A percentile compares a stretch with the other conserved stretches of the same genome.
Evolutionary conservation across 2,113 vertebrate species (phyloP).

Genomic region (Odocoileus hemionus): DNA sequence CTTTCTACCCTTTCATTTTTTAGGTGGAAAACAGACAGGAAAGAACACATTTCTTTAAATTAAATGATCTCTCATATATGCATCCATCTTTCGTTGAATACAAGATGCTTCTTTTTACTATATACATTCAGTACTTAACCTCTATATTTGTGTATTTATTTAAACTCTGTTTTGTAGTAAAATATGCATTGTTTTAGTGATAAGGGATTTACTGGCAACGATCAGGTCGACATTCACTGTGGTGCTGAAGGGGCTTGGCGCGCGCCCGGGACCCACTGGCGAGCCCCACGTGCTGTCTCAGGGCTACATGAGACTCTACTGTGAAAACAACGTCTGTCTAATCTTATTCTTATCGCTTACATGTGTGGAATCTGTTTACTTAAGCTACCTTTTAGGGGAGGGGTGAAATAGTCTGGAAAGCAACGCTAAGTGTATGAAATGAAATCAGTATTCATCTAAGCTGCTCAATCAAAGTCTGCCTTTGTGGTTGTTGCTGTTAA

Average conservation of each 20-base stretch:
- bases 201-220: conserved; percentile 79
- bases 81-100: conserved; percentile 83
- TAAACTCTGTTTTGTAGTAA: conserved; percentile 87
- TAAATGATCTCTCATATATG: conserved; percentile 86
- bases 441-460: conserved; percentile 68
- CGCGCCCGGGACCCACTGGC: conserved; percentile 31
- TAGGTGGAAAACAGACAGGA: conserved; percentile 77
- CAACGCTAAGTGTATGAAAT: conserved; percentile 73
- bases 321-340: conserved; percentile 70
- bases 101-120: conserved; percentile 83
- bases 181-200: conserved; percentile 82
- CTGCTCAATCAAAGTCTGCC: conserved; percentile 68
- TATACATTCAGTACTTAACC: conserved; percentile 84
- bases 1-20: conserved; percentile 69
- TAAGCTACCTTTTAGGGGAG: conserved; percentile 66
- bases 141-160: conserved; percentile 83
- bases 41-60: conserved; percentile 85
- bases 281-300: conserved; percentile 65
- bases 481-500: conserved; percentile 45
- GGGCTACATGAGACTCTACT: conserved; percentile 49
- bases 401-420: conserved; percentile 68
- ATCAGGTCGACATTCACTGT: conserved; percentile 73
- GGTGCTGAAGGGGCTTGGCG: conserved; percentile 67
- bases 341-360: conserved; percentile 42
- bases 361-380: conserved; percentile 73